Percentiles rank a stretch among this genome's conserved stretches.
These are phyloP conservation scores for Probaryconus sp. DNA, from an alignment of 1,140 invertebrate species.

Conservation along the genomic window DNA sequence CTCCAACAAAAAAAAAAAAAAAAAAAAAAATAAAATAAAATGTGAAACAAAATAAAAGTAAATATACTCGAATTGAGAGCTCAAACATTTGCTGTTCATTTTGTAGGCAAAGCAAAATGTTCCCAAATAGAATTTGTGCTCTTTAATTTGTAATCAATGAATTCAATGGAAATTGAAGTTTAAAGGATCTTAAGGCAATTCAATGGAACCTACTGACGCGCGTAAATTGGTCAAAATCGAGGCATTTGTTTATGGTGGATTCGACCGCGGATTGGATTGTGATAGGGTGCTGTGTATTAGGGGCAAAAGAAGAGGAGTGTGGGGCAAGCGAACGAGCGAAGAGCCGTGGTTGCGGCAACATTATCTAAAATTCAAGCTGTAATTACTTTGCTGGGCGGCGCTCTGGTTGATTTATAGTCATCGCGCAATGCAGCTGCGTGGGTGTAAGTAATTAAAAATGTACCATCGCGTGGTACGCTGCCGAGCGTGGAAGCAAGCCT, in stretches of 20 bases:
- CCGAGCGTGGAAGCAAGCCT: slow-evolving; percentile 53
- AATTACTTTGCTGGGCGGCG: slow-evolving; percentile 79
- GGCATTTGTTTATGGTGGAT: slow-evolving; percentile 63
- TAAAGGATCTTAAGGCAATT: neutral
- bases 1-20: neutral
- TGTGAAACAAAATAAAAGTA: slow-evolving; percentile 25
- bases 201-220: neutral
- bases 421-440: slow-evolving; percentile 79
- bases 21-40: neutral
- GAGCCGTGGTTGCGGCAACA: slow-evolving; percentile 78
- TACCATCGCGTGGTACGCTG: slow-evolving; percentile 78
- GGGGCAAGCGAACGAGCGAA: slow-evolving; percentile 51
- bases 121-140: too few species aligned
- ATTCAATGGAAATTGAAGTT: too few species aligned
- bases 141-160: too few species aligned
- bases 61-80: neutral
- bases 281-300: slow-evolving; percentile 60
- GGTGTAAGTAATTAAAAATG: slow-evolving; percentile 80
- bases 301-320: slow-evolving; percentile 51
- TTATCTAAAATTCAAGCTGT: slow-evolving; percentile 80
- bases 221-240: slow-evolving; percentile 19
- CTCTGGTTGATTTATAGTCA: slow-evolving; percentile 79
- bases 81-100: too few species aligned
- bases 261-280: slow-evolving; percentile 63
- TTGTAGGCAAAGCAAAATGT: too few species aligned